Base-by-base conservation (phyloP, 1,140 invertebrate species). In the Leptonema lineaticorne region DNA sequence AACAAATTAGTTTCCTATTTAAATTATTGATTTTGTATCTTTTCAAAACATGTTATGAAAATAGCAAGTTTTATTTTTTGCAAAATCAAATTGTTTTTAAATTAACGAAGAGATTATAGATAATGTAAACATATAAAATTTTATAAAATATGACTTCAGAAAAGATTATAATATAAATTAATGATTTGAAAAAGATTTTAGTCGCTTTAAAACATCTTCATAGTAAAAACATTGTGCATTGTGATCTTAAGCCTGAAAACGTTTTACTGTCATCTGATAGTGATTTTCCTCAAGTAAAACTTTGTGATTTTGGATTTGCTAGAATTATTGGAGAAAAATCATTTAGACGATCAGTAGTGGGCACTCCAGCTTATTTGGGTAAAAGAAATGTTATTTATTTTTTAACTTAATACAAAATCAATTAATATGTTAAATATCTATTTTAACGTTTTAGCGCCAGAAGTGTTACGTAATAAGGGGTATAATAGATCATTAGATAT, bases 271-370 rank as follows among this genome's bases (percentile, higher is more conserved):
- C 94, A 67, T 93, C 92, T 6, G 91, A 96, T 80, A 89, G 89
- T 30, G 93, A 97, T 75, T 98, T 97, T 80, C 96, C 96, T 22
- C 97, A 98, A 85, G 95, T 98, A 14, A 99, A 99, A 83, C 84
- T 99, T 8, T 99, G 97, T 81, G 97, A 99, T 86, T 99, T 99
- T 84, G 97, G 97, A 66, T 99, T 98, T 84, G 97, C 97, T 5
- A 83, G 96, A 68, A 99, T 99, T 74, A 99, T 99, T 77, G 96
- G 97, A 9, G 97, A 99, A 83, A 98, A 98, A 78, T 97, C 95
- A 48, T 99, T 99, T 81, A 83, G 97, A 16, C 85, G 96, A 73
- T 97, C 95, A 37, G 96, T 99, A 26, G 97, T 99, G 14, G 97
- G 97, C 67, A 99, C 97, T 0, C 97, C 97, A 8, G 97, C 97